These are phyloP conservation scores for Maniola jurtina DNA, from an alignment of 1,140 invertebrate species.

Conservation along the genomic window DNA sequence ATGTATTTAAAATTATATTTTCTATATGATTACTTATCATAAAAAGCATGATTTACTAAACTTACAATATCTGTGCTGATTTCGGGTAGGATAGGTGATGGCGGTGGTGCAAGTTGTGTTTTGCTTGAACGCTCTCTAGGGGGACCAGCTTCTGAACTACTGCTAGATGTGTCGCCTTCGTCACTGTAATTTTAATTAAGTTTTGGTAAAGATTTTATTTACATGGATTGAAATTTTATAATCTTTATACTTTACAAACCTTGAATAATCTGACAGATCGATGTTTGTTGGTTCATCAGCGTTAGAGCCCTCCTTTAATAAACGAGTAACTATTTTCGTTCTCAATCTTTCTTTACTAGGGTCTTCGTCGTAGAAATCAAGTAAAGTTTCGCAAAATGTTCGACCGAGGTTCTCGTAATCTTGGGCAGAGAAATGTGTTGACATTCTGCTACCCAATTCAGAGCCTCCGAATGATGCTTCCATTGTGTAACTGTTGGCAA, in stretches of 20 bases:
- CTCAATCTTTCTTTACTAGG: slow-evolving; percentile 90
- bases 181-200: slow-evolving; percentile 78
- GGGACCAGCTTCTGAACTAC: slow-evolving; percentile 75
- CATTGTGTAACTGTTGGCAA: slow-evolving; percentile 96
- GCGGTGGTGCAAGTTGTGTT: slow-evolving; percentile 59
- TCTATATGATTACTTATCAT: slow-evolving; percentile 6
- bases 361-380: slow-evolving; percentile 94
- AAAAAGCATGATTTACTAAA: slow-evolving; percentile 23
- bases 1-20: background rate
- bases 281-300: slow-evolving; percentile 93
- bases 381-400: slow-evolving; percentile 94
- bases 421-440: slow-evolving; percentile 91
- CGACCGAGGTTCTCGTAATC: slow-evolving; percentile 87
- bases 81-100: slow-evolving; percentile 65
- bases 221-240: background rate
- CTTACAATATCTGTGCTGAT: slow-evolving; percentile 48
- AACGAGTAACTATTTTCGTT: slow-evolving; percentile 87
- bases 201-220: slow-evolving; percentile 10
- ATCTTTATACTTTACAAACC: slow-evolving; percentile 73
- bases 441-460: slow-evolving; percentile 86
- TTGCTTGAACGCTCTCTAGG: slow-evolving; percentile 43
- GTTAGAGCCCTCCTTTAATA: slow-evolving; percentile 90
- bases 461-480: slow-evolving; percentile 96
- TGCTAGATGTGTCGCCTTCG: slow-evolving; percentile 87
- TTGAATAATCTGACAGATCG: slow-evolving; percentile 90